phyloP scores from a whole-genome alignment of 2,113 vertebrate genomes.

The Passer domesticus region DNA sequence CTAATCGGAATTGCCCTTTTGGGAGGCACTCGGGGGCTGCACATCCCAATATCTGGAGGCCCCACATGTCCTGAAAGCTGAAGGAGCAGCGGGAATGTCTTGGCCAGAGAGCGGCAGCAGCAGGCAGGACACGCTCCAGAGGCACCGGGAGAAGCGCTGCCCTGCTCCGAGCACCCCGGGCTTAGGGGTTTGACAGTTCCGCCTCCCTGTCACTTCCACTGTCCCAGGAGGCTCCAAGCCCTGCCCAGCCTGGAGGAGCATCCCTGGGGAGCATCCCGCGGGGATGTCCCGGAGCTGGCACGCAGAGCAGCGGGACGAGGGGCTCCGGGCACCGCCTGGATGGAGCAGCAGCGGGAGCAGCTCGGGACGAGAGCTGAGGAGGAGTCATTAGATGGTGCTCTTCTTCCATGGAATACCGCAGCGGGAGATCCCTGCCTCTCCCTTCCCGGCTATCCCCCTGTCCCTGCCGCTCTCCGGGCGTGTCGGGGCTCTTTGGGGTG shows the following conservation, averaged over 20 bases:
- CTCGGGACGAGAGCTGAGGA: neutral
- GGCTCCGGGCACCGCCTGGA: neutral
- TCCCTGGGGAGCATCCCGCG: neutral
- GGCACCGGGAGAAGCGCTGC: rapidly evolving
- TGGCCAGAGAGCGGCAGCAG: neutral
- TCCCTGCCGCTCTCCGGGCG: neutral
- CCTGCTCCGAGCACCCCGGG: neutral
- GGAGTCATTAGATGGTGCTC: slow-evolving; percentile 40
- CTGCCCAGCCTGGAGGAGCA: neutral
- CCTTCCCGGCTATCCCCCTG: rapidly evolving
- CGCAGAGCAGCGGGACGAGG: rapidly evolving
- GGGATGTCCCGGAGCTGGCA: neutral
- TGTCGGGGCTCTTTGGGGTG: rapidly evolving
- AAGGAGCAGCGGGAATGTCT: neutral
- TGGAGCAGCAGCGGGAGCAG: neutral
- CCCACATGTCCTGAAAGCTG: rapidly evolving
- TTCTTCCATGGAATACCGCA: rapidly evolving
- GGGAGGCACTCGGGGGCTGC: rapidly evolving
- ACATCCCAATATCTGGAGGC: rapidly evolving
- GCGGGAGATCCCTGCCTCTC: rapidly evolving
- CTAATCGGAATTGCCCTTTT: neutral
- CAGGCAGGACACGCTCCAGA: neutral
- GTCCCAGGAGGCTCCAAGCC: rapidly evolving
- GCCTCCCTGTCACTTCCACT: neutral
- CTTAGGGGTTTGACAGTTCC: neutral